Percentiles rank a stretch among this genome's conserved stretches.
These are phyloP conservation scores for Gandaritis pyraliata DNA, from an alignment of 2,888 invertebrate genomes.

Conservation along the genomic window DNA sequence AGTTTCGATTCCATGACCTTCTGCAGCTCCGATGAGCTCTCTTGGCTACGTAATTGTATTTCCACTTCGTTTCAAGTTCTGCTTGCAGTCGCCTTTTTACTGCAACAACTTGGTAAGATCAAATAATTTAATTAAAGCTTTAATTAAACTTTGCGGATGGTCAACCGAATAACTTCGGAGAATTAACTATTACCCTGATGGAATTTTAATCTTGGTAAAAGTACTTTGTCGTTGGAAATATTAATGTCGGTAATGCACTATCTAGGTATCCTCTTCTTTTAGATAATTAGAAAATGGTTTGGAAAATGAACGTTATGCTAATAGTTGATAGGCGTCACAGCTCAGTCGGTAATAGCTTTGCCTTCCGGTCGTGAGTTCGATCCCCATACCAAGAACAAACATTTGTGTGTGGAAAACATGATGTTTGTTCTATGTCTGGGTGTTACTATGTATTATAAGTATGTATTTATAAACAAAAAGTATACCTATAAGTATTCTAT, in stretches of 20 bases:
- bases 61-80: constrained; percentile 39
- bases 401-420: too few relatives aligned
- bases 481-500: too few relatives aligned
- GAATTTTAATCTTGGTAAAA: neutral
- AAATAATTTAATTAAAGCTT: constrained; percentile 31
- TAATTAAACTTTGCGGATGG: constrained; percentile 30
- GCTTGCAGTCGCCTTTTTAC: constrained; percentile 31
- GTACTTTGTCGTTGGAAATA: neutral
- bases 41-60: constrained; percentile 54
- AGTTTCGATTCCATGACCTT: constrained; percentile 56
- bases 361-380: too few relatives aligned
- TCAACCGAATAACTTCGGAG: constrained; percentile 24
- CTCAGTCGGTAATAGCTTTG: too few relatives aligned
- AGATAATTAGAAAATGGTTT: too few relatives aligned
- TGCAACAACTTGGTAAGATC: constrained; percentile 28
- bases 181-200: constrained; percentile 13
- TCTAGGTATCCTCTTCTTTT: neutral
- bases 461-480: too few relatives aligned
- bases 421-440: too few relatives aligned
- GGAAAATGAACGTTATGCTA: too few relatives aligned
- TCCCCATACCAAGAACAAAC: too few relatives aligned
- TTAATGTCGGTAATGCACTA: neutral
- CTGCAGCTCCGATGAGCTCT: constrained; percentile 51
- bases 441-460: too few relatives aligned
- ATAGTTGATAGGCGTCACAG: too few relatives aligned